Evolutionary conservation across 2,113 vertebrate species (phyloP).

Genomic region (Labrus mixtus): DNA sequence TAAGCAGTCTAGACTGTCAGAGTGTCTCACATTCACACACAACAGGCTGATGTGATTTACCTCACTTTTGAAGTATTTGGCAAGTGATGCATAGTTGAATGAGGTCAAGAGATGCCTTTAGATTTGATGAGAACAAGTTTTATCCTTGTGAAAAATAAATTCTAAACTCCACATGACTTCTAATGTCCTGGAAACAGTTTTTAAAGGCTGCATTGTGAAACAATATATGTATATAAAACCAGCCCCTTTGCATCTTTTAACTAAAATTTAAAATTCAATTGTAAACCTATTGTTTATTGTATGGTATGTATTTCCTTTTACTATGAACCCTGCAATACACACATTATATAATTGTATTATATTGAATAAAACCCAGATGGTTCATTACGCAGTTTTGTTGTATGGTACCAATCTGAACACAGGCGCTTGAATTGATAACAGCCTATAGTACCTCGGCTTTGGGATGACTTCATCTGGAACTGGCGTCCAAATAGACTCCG

Average conservation of each 20-base stretch:
- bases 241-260: not conserved
- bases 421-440: slow-evolving; percentile 43
- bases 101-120: slow-evolving; percentile 1
- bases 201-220: not conserved
- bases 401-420: slow-evolving; percentile 25
- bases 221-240: not conserved
- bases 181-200: not conserved
- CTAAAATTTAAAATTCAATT: not conserved
- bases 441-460: slow-evolving; percentile 87
- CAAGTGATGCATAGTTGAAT: not conserved
- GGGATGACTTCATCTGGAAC: slow-evolving; percentile 95
- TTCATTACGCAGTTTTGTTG: not conserved
- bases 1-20: slow-evolving; percentile 48
- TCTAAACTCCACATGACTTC: not conserved
- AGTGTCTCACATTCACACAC: slow-evolving; percentile 29
- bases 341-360: not conserved
- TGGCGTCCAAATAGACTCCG: slow-evolving; percentile 95
- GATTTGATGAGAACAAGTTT: not conserved
- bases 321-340: slow-evolving; percentile 5
- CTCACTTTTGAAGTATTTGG: not conserved
- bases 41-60: slow-evolving; percentile 12
- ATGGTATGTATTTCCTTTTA: not conserved
- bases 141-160: slow-evolving; percentile 19
- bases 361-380: not conserved
- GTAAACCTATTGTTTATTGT: not conserved